Evolutionary conservation across 2,888 invertebrate species (phyloP).

Genomic region (Lamproptera curius): DNA sequence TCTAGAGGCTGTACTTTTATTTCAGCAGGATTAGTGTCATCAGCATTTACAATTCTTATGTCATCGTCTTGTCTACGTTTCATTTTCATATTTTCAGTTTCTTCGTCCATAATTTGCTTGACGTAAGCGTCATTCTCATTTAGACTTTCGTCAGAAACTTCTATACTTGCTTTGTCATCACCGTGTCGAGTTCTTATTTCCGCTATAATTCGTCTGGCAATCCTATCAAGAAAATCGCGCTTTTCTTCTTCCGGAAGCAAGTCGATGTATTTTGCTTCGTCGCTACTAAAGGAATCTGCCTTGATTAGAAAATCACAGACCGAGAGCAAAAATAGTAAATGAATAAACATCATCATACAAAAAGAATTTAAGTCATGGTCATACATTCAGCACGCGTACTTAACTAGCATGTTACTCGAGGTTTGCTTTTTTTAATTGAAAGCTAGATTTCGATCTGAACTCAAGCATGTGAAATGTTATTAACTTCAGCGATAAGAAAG

Average conservation of each 20-base stretch:
- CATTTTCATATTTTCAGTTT: slow-evolving; percentile 35
- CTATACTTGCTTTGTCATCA: slow-evolving; percentile 31
- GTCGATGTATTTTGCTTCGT: slow-evolving; percentile 53
- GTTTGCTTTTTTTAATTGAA: slow-evolving; percentile 21
- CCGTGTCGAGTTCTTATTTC: slow-evolving; percentile 38
- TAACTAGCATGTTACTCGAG: slow-evolving; percentile 7
- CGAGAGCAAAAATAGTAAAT: slow-evolving; percentile 32
- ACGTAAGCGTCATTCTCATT: slow-evolving; percentile 47
- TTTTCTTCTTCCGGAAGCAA: slow-evolving; percentile 54
- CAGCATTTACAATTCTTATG: slow-evolving; percentile 1
- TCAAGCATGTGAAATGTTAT: slow-evolving; percentile 25
- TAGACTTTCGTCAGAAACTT: slow-evolving; percentile 43
- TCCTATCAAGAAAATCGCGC: slow-evolving; percentile 47
- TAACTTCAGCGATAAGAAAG: slow-evolving; percentile 17
- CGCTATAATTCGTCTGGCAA: slow-evolving; percentile 52
- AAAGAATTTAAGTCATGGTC: slow-evolving; percentile 32
- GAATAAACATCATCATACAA: slow-evolving; percentile 32
- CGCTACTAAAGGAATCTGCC: slow-evolving; percentile 26
- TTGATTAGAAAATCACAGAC: slow-evolving; percentile 13
- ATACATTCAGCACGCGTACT: slow-evolving; percentile 4
- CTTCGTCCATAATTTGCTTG: slow-evolving; percentile 45
- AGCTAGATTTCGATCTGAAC: slow-evolving; percentile 21
- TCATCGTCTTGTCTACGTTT: slow-evolving; percentile 16
- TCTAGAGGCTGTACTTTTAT: slow-evolving; percentile 25
- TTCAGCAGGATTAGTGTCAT: slow-evolving; percentile 12